A percentile compares a stretch with the other conserved stretches of the same genome.
Conservation (phyloP, 2,888 invertebrate genomes). For the Protodeltote pygarga region DNA sequence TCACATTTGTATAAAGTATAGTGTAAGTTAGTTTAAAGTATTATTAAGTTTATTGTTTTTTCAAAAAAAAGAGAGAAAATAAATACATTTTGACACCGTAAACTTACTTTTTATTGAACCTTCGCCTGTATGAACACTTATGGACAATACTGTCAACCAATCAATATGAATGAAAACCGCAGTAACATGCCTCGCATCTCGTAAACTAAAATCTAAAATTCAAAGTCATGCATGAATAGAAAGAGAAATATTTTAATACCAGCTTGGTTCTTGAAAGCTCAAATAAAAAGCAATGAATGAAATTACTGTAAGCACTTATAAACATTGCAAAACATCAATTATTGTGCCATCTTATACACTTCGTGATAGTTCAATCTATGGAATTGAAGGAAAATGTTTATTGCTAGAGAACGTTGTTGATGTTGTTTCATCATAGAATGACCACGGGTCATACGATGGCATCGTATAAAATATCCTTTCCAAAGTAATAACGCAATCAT, state of each 20-base stretch:
- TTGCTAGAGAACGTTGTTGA: conserved; percentile 15
- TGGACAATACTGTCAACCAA: neutral
- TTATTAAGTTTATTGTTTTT: conserved; percentile 80
- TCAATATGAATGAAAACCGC: neutral
- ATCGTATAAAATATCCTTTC: conserved; percentile 17
- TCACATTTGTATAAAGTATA: conserved; percentile 85
- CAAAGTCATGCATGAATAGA: neutral
- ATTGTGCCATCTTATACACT: conserved; percentile 17
- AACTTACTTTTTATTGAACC: conserved; percentile 21
- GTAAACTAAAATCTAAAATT: neutral
- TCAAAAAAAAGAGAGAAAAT: conserved; percentile 76
- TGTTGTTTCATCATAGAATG: conserved; percentile 39
- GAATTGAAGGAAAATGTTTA: conserved; percentile 34
- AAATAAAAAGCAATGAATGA: conserved; percentile 16
- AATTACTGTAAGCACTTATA: conserved; percentile 12
- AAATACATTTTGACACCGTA: conserved; percentile 88
- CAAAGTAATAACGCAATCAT: conserved; percentile 29
- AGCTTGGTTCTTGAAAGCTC: conserved; percentile 7
- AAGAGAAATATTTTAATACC: conserved; percentile 4
- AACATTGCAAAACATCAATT: conserved; percentile 19
- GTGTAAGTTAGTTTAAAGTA: conserved; percentile 79
- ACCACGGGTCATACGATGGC: conserved; percentile 20
- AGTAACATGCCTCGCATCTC: neutral
- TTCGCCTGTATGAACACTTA: neutral
- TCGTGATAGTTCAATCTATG: conserved; percentile 48